phyloP scores from a whole-genome alignment of 1,140 invertebrate genomes.

The Drosophila lini region DNA sequence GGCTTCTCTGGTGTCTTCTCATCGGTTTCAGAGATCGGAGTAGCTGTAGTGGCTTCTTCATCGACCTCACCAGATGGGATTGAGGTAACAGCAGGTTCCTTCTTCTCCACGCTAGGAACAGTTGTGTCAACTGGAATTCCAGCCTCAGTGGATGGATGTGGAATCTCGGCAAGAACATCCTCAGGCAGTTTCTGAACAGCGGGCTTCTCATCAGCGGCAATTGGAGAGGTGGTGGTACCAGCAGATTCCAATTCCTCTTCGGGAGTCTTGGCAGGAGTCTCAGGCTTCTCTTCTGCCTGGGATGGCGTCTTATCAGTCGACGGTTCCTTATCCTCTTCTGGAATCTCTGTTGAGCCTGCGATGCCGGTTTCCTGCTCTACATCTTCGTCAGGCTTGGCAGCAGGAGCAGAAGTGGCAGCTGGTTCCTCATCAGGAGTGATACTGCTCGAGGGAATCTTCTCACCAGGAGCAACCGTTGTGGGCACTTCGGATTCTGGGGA shows the following conservation, averaged over 20 bases:
- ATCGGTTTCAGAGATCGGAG: constrained; percentile 22
- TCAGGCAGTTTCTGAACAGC: constrained; percentile 8
- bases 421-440: constrained; percentile 21
- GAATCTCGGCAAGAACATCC: constrained; percentile 17
- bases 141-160: constrained; percentile 31
- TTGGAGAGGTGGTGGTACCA: constrained; percentile 13
- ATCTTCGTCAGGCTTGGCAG: constrained; percentile 24
- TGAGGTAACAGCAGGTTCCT: constrained; percentile 22
- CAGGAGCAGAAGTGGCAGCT: constrained; percentile 46
- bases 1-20: constrained; percentile 21
- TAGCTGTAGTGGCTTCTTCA: constrained; percentile 14
- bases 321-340: constrained; percentile 29
- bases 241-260: constrained; percentile 9
- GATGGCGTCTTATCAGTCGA: constrained; percentile 26
- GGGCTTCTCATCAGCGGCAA: constrained; percentile 9
- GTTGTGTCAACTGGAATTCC: constrained; percentile 16
- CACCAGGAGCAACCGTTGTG: constrained; percentile 33
- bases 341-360: constrained; percentile 11
- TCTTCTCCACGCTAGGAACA: constrained; percentile 9
- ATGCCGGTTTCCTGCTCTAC: constrained; percentile 22
- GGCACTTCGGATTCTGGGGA: constrained; percentile 34
- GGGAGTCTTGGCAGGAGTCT: constrained; percentile 8
- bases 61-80: constrained; percentile 19
- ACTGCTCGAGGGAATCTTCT: constrained; percentile 22
- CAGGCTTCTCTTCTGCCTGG: constrained; percentile 14